Evolutionary conservation across 2,888 invertebrate genomes (phyloP).

Genomic region (Metellina segmentata): DNA sequence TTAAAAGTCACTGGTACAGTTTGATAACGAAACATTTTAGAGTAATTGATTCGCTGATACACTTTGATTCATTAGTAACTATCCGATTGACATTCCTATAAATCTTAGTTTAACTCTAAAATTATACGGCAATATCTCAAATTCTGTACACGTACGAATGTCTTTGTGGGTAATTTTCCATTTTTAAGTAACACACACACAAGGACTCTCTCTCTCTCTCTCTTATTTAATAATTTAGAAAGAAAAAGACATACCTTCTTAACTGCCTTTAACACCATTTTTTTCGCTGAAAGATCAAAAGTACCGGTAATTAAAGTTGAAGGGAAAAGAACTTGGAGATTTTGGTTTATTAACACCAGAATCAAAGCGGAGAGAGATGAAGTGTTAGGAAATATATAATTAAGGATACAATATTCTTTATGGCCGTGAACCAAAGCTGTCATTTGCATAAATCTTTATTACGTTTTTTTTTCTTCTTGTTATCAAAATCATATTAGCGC

Average conservation of each 20-base stretch:
- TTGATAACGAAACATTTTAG: not conserved
- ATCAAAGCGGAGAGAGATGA: constrained; percentile 68
- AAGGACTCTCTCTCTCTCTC: too few relatives aligned
- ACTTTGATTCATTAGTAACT: not conserved
- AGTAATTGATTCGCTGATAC: not conserved
- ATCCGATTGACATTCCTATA: not conserved
- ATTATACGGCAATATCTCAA: not conserved
- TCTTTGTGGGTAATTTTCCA: too few relatives aligned
- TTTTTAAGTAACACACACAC: too few relatives aligned
- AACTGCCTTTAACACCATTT: constrained; percentile 60
- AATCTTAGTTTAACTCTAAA: not conserved
- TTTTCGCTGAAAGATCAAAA: constrained; percentile 65
- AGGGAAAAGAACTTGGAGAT: constrained; percentile 45
- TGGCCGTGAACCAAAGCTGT: constrained; percentile 49
- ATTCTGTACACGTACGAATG: too few relatives aligned
- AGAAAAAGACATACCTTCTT: constrained; percentile 24
- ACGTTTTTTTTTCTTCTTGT: constrained; percentile 19
- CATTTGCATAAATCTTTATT: constrained; percentile 71
- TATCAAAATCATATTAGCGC: constrained; percentile 66
- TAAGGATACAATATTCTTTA: constrained; percentile 70
- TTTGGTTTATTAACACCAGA: constrained; percentile 59
- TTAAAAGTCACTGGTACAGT: not conserved
- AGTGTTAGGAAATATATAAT: constrained; percentile 66
- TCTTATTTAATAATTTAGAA: too few relatives aligned
- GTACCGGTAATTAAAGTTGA: constrained; percentile 63